Conservation (phyloP, 2,888 invertebrate species). For the Zelleria hepariella region DNA sequence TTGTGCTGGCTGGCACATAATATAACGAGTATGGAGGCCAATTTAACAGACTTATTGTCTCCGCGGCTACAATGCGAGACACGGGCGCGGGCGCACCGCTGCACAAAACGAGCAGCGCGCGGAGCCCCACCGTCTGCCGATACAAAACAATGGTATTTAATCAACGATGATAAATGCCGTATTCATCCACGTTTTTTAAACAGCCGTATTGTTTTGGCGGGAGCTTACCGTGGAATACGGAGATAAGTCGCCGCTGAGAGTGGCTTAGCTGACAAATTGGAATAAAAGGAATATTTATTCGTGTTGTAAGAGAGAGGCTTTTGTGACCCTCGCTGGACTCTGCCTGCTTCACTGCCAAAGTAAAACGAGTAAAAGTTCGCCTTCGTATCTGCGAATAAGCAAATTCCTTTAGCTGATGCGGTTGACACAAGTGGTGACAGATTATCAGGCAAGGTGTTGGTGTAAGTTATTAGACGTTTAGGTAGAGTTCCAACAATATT, state of each 20-base stretch:
- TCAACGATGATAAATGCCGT: slow-evolving; percentile 72
- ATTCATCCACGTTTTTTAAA: slow-evolving; percentile 70
- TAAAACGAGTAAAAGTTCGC: not conserved
- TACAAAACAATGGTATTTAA: slow-evolving; percentile 73
- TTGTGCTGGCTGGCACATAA: slow-evolving; percentile 37
- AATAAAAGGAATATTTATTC: slow-evolving; percentile 72
- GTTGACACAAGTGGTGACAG: slow-evolving; percentile 8
- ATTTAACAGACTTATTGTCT: slow-evolving; percentile 73
- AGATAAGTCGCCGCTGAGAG: slow-evolving; percentile 68
- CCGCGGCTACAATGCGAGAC: slow-evolving; percentile 63
- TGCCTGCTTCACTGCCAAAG: not conserved
- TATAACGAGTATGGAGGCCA: slow-evolving; percentile 60
- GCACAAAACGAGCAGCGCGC: slow-evolving; percentile 58
- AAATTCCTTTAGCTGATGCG: slow-evolving; percentile 3
- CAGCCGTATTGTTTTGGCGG: slow-evolving; percentile 70
- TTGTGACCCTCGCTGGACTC: slow-evolving; percentile 11
- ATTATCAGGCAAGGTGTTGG: too few species aligned
- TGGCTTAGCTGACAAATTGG: slow-evolving; percentile 72
- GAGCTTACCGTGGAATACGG: slow-evolving; percentile 67
- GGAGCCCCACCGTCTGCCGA: slow-evolving; percentile 59
- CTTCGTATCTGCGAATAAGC: not conserved
- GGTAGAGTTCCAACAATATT: too few species aligned
- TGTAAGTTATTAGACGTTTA: too few species aligned
- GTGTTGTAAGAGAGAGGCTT: slow-evolving; percentile 32
- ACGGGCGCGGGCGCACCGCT: slow-evolving; percentile 27